A percentile compares a stretch with the other conserved stretches of the same genome.
Evolutionary conservation across 37 sponge, comb jelly and placozoan genomes (phyloP).

Genomic region (Spongia lamella): DNA sequence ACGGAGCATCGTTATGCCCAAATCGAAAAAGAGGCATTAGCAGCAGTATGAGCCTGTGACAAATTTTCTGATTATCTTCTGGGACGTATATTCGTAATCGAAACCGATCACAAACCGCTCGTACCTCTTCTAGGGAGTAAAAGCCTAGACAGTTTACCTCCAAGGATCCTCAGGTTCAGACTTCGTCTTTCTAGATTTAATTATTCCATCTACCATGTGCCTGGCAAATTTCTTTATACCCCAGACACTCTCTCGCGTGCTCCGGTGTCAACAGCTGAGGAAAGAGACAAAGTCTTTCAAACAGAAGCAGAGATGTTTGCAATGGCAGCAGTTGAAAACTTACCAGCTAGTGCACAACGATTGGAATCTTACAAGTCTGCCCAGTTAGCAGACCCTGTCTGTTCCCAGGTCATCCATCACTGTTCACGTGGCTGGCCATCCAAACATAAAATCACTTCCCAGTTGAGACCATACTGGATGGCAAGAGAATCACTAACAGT

Average conservation of each 20-base stretch:
- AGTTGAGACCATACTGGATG: slow-evolving; percentile 31
- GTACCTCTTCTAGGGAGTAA: too few species aligned
- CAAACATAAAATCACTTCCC: not conserved
- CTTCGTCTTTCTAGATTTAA: too few species aligned
- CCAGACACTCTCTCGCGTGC: slow-evolving; percentile 37
- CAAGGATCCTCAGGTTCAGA: too few species aligned
- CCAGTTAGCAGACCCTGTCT: slow-evolving; percentile 25
- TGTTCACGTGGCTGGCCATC: slow-evolving; percentile 42
- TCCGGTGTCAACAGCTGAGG: slow-evolving; percentile 3
- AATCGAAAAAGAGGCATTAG: too few species aligned
- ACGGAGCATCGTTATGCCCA: too few species aligned
- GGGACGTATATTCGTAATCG: too few species aligned
- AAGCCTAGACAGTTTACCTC: too few species aligned
- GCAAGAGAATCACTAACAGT: slow-evolving; percentile 19
- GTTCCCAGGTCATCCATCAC: not conserved
- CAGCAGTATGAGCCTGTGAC: too few species aligned
- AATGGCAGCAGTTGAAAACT: not conserved
- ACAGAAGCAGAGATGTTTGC: slow-evolving; percentile 23
- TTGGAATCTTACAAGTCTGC: slow-evolving; percentile 2
- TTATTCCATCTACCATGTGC: too few species aligned
- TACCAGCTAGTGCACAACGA: slow-evolving; percentile 13
- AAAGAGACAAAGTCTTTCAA: not conserved
- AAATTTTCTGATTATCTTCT: too few species aligned
- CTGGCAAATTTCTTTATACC: too few species aligned
- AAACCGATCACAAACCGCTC: too few species aligned